Evolutionary conservation across 2,888 invertebrate genomes (phyloP).

Genomic region (Acrocera orbiculus): DNA sequence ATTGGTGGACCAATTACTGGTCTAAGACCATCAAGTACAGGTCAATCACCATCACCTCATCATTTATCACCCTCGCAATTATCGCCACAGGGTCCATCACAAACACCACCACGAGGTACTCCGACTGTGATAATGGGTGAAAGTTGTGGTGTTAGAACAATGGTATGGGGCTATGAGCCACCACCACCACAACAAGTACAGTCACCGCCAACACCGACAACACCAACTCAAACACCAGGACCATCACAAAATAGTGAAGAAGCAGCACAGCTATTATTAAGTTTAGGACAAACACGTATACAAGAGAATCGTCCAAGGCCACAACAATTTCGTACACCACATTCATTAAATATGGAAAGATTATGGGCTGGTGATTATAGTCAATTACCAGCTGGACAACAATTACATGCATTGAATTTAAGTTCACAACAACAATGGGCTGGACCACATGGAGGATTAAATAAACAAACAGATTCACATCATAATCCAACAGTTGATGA

Average conservation of each 20-base stretch:
- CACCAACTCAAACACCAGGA: slow-evolving; percentile 29
- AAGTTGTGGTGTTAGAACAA: slow-evolving; percentile 66
- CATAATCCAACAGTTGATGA: slow-evolving; percentile 39
- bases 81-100: slow-evolving; percentile 30
- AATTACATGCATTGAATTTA: slow-evolving; percentile 60
- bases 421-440: slow-evolving; percentile 40
- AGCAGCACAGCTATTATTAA: slow-evolving; percentile 52
- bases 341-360: slow-evolving; percentile 77
- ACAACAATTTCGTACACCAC: slow-evolving; percentile 34
- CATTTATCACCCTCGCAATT: slow-evolving; percentile 27
- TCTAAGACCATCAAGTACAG: slow-evolving; percentile 18
- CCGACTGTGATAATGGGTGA: slow-evolving; percentile 89
- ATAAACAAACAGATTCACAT: slow-evolving; percentile 22
- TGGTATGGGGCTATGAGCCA: slow-evolving; percentile 44
- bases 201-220: slow-evolving; percentile 31
- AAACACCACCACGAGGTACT: slow-evolving; percentile 39
- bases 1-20: slow-evolving; percentile 40
- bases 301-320: slow-evolving; percentile 30
- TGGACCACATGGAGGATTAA: slow-evolving; percentile 22
- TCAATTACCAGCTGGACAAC: slow-evolving; percentile 66
- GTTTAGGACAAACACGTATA: slow-evolving; percentile 51
- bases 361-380: slow-evolving; percentile 79
- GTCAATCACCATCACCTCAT: slow-evolving; percentile 27
- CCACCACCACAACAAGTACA: slow-evolving; percentile 37
- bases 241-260: slow-evolving; percentile 39